These are phyloP conservation scores for Drosophila kuntzei DNA, from an alignment of 2,888 invertebrate genomes.

Conservation along the genomic window DNA sequence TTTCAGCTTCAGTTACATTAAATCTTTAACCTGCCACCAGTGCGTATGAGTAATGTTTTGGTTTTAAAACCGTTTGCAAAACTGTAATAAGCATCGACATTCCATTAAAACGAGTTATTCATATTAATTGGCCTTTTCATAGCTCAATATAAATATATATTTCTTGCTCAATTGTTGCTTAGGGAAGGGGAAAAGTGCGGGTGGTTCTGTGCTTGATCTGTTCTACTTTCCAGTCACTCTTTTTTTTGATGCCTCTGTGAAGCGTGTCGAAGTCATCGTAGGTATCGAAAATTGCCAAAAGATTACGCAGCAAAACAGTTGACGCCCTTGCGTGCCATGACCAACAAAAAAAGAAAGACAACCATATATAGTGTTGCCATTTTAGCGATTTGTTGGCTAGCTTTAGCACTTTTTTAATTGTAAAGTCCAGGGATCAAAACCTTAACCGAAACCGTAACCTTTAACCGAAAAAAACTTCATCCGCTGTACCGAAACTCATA, in stretches of 20 bases:
- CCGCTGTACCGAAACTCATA: no score
- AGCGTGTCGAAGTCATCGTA: constrained; percentile 43
- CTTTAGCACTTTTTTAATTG: no score
- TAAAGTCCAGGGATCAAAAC: no score
- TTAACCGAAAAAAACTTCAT: no score
- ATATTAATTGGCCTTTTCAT: constrained; percentile 79
- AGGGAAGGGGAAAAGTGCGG: no score
- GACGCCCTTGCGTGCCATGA: constrained; percentile 51
- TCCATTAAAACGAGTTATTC: constrained; percentile 76
- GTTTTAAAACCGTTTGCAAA: constrained; percentile 48
- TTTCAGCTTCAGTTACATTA: constrained; percentile 24
- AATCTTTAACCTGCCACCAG: constrained; percentile 46
- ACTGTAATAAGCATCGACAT: constrained; percentile 69
- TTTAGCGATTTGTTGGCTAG: no score
- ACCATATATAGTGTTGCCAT: no score
- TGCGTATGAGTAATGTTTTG: constrained; percentile 77
- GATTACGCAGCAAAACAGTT: constrained; percentile 67
- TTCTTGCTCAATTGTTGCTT: constrained; percentile 45
- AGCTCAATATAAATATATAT: constrained; percentile 33
- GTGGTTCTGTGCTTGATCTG: constrained; percentile 21
- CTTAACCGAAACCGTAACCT: no score
- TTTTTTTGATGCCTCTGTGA: constrained; percentile 40
- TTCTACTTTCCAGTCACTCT: constrained; percentile 64
- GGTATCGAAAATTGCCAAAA: constrained; percentile 46
- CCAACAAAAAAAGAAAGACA: constrained; percentile 10